A percentile compares a stretch with the other conserved stretches of the same genome.
phyloP scores from a whole-genome alignment of 1,140 invertebrate genomes.

The Dinoponera quadriceps region DNA sequence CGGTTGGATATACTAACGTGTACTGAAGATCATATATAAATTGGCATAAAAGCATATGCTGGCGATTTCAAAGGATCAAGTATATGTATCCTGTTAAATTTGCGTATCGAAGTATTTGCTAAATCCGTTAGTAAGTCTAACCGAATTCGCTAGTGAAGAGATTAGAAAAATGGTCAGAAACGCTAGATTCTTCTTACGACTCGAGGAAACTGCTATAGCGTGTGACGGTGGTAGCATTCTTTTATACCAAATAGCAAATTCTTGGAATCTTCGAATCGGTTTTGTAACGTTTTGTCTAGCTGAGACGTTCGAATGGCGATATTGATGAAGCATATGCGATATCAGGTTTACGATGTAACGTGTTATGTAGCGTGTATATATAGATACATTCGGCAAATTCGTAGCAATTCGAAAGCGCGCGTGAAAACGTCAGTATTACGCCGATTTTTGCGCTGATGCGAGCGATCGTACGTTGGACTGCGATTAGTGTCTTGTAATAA shows the following conservation, averaged over 20 bases:
- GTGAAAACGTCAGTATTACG: constrained; percentile 34
- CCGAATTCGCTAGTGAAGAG: not conserved
- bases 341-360: constrained; percentile 21
- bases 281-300: constrained; percentile 17
- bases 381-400: constrained; percentile 7
- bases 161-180: not conserved
- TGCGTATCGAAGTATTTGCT: constrained; percentile 1
- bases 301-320: constrained; percentile 5
- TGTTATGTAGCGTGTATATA: not conserved
- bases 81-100: constrained; percentile 3
- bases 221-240: constrained; percentile 11
- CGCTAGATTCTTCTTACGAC: constrained; percentile 4
- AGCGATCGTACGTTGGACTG: constrained; percentile 69
- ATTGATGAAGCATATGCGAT: not conserved
- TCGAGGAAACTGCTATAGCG: not conserved
- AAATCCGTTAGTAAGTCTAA: constrained; percentile 5
- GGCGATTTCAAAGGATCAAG: not conserved
- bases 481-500: constrained; percentile 80
- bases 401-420: constrained; percentile 1
- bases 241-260: constrained; percentile 22
- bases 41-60: not conserved
- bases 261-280: not conserved
- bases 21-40: not conserved
- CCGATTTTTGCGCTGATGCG: constrained; percentile 16
- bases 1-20: constrained; percentile 11